Base-by-base conservation (phyloP, 1,140 invertebrate species). In the Chelonus insularis region DNA sequence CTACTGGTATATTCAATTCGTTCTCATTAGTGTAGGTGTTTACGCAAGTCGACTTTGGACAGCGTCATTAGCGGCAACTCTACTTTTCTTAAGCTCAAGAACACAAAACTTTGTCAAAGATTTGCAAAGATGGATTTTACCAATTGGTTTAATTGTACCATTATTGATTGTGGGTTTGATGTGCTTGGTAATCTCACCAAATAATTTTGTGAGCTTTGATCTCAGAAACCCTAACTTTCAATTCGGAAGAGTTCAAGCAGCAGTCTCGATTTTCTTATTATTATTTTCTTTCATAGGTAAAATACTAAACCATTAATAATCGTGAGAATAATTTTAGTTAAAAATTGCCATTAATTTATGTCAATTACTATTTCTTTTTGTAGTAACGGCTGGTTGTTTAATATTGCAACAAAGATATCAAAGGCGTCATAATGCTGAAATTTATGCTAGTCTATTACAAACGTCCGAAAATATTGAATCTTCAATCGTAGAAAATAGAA, bases 11-110 rank as follows among this genome's bases (percentile, higher is more conserved):
- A 39, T 89, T 1, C 90, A 93, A 68, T 92, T 92, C 72, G 75
- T 86, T 20, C 67, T 93, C 1, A 89, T 91, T 64, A 86, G 87
- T 20, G 80, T 86, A 43, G 91, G 92, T 18, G 86, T 91, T 21
- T 90, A 92, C 68, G 89, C 90, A 45, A 88, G 90, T 25, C 82
- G 94, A 20, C 81, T 95, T 23, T 96, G 92, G 90, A 93, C 93
- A 0, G 87, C 88, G 11, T 86, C 92, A 56, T 82, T 96, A 48
- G 91, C 94, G 12, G 80, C 92, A 16, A 87, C 88, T 4, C 73
- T 97, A 11, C 85, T 95, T 39, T 88, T 96, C 70, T 79, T 96
- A 21, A 89, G 94, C 74, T 90, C 88, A 57, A 86, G 91, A 43
- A 92, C 92, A 64, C 82, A 92, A 1, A 91, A 90, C 72, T 94